Base-by-base conservation (phyloP, 2,888 invertebrate genomes). In the Loripinus fragilis region DNA sequence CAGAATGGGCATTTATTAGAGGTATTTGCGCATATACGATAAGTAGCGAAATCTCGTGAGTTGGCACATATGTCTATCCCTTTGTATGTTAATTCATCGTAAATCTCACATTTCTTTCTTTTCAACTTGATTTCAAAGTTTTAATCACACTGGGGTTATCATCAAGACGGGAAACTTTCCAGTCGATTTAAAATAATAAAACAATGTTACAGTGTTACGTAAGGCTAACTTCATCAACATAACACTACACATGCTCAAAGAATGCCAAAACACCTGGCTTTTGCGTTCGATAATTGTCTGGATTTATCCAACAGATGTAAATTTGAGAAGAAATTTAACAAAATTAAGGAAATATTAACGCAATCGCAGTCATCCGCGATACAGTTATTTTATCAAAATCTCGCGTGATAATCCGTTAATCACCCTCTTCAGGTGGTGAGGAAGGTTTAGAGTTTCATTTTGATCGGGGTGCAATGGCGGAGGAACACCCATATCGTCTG, bases 401-500 rank as follows among this genome's bases (percentile, higher is more conserved):
- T 83, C 74, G 80, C 77, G 80, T 78, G 79, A 83, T 77, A 83
- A 80, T 65, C 70, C 77, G 83, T 70, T 75, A 78, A 77, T 70
- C 60, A 60, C 52, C 67, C 79, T 83, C 75, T 80, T 73, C 75
- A 80, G 80, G 80, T 80, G 83, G 68, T 70, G 75, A 83, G 77
- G 67, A 50, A 72, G 15, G 48, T 77, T 72, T 72, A 28, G 60
- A 5, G 60, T 60, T 60, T 33, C 60, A 60, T 33, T 60, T 20
- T n/a, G 5, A 25, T 52, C 12, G 38, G 12, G 38, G 38, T 12
- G 38, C 38, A 38, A 12, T 38, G 38, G 38, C 7, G 38, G 38
- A 38, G 38, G n/a, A 38, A 38, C 38, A 38, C 38, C 38, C 38
- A 38, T 38, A 38, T 5, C 38, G 38, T 8, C 7, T n/a, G n/a